These are phyloP conservation scores for Macrosoma leucophasiata DNA, from an alignment of 2,888 invertebrate genomes.

Conservation along the genomic window DNA sequence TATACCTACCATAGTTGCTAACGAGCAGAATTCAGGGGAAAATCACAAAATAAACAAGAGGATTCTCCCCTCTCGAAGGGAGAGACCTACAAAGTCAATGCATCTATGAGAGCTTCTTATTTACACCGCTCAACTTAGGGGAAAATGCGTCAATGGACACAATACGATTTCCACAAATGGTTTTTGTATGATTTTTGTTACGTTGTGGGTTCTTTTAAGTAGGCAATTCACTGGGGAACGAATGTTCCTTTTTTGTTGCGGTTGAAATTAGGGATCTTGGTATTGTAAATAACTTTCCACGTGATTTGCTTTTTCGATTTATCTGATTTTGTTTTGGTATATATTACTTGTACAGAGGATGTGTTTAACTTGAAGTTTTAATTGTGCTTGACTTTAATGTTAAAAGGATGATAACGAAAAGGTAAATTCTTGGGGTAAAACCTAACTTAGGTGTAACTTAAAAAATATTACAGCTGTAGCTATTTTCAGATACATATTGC, in stretches of 20 bases:
- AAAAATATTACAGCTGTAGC: too few species aligned
- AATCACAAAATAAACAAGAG: constrained; percentile 28
- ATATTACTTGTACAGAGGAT: too few species aligned
- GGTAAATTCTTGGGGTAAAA: too few species aligned
- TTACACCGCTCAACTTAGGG: constrained; percentile 25
- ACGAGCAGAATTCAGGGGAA: background rate
- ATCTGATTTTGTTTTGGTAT: too few species aligned
- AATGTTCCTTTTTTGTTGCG: constrained; percentile 7
- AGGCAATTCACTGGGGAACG: constrained; percentile 26
- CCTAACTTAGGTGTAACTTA: too few species aligned
- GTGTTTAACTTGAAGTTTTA: too few species aligned
- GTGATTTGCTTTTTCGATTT: too few species aligned
- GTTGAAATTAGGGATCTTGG: constrained; percentile 7
- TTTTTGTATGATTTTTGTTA: constrained; percentile 33
- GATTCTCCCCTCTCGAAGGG: constrained; percentile 17
- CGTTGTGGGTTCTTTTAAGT: constrained; percentile 26
- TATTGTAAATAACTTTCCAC: too few species aligned
- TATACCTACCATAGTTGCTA: too few species aligned
- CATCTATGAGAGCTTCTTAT: constrained; percentile 34
- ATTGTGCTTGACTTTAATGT: too few species aligned
- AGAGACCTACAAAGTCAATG: constrained; percentile 44
- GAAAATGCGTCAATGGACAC: constrained; percentile 32
- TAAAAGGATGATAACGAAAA: too few species aligned
- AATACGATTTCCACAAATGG: constrained; percentile 40
- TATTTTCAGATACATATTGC: too few species aligned